Conservation (phyloP, 2,113 vertebrate species). For the Neomonachus schauinslandi region DNA sequence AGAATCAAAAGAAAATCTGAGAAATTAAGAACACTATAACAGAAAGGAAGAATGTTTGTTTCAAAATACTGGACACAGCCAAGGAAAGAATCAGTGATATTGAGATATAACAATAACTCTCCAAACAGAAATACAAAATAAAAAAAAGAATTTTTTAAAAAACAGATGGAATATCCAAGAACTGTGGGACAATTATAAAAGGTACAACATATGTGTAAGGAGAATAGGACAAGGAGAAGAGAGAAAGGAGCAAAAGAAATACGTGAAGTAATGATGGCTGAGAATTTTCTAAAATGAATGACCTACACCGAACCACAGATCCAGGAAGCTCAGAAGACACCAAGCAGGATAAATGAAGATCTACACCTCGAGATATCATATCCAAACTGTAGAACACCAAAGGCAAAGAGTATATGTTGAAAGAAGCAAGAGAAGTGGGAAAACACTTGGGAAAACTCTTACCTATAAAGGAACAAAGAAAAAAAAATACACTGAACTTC, state of each 20-base stretch:
- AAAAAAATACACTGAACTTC: not conserved
- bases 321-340: not conserved
- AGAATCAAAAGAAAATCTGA: not conserved
- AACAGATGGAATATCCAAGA: not conserved
- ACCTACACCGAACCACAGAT: not conserved
- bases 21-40: not conserved
- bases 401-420: not conserved
- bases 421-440: not conserved
- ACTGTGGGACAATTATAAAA: not conserved
- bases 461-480: not conserved
- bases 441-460: not conserved
- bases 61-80: not conserved
- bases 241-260: not conserved
- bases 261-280: not conserved
- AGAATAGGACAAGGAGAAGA: not conserved
- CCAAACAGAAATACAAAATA: not conserved
- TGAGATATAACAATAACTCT: not conserved
- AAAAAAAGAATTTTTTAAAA: not conserved
- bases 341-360: not conserved
- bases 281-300: not conserved
- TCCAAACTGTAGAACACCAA: not conserved
- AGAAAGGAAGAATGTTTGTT: not conserved
- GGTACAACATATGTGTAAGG: not conserved
- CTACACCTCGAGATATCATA: not conserved
- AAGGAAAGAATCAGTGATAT: not conserved